These are phyloP conservation scores for Sitophilus oryzae DNA, from an alignment of 1,140 invertebrate species.

Conservation along the genomic window DNA sequence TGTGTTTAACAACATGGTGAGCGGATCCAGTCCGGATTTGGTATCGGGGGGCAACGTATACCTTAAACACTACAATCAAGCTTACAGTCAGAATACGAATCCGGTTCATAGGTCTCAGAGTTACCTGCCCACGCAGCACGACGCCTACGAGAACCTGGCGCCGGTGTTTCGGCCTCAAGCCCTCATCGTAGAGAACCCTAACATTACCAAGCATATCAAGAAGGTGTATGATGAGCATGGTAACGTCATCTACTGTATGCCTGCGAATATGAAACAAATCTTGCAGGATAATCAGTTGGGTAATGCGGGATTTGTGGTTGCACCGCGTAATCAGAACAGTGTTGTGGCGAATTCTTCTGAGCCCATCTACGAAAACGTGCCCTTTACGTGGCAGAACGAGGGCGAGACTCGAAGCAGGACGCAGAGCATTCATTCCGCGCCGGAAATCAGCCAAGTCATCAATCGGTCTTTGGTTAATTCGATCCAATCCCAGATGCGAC, in stretches of 20 bases:
- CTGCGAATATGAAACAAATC: slow-evolving; percentile 46
- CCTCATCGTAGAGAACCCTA: slow-evolving; percentile 42
- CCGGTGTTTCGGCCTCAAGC: slow-evolving; percentile 44
- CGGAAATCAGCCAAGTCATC: slow-evolving; percentile 49
- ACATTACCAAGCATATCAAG: slow-evolving; percentile 53
- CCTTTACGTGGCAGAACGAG: slow-evolving; percentile 55
- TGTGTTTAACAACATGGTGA: slow-evolving; percentile 50
- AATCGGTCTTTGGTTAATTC: slow-evolving; percentile 36
- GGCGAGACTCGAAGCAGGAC: slow-evolving; percentile 51
- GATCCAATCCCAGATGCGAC: slow-evolving; percentile 28
- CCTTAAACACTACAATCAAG: slow-evolving; percentile 39
- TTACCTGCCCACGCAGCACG: slow-evolving; percentile 53
- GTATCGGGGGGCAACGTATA: slow-evolving; percentile 58
- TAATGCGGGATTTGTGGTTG: slow-evolving; percentile 46
- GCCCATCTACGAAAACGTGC: slow-evolving; percentile 76
- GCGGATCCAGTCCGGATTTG: slow-evolving; percentile 70
- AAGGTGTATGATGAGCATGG: slow-evolving; percentile 55
- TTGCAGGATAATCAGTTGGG: slow-evolving; percentile 45
- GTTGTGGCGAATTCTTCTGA: slow-evolving; percentile 50
- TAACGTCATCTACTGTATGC: slow-evolving; percentile 56
- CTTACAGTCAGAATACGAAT: slow-evolving; percentile 39
- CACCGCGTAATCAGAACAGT: slow-evolving; percentile 45
- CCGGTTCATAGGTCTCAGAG: slow-evolving; percentile 48
- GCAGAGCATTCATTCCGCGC: slow-evolving; percentile 61
- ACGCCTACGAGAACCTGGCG: slow-evolving; percentile 65